Evolutionary conservation across 2,888 invertebrate species (phyloP), one percentile per base, ranked within the genome.

Genomic region (Morpho deidamia): DNA sequence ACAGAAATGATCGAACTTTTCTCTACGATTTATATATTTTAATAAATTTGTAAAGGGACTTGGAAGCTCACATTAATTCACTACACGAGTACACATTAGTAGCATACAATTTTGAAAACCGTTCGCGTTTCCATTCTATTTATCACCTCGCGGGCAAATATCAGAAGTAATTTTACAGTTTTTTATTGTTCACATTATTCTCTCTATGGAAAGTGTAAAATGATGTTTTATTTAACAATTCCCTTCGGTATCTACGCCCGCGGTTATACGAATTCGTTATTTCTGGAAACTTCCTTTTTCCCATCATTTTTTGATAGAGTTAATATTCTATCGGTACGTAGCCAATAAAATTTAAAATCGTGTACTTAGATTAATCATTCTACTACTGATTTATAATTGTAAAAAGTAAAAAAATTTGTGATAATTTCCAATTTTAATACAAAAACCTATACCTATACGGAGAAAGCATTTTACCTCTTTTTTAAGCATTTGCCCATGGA

Each of bases 181-280:
- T 65, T 62, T 65, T 68, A 68, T 69, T 71, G 64, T 64, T 58
- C 64, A 64, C 64, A 63, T 63, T 34, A 46, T 64, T 61, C 62
- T 66, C 70, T 69, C 65, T 66, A 65, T 51, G 73, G 72, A 72
- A 71, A 74, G 74, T 76, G 75, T 72, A 71, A 70, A 74, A 74
- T 72, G 67, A 70, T 73, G 72, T 74, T 72, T 71, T 64, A 60
- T 71, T 70, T 74, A 75, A 75, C 74, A 69, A 70, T 69, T 67
- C 74, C 70, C 61, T 60, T 53, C 74, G 74, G 75, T 71, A 71
- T 71, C 45, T 38, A 38, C 53, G 42, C 47, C 47, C 37, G 43
- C 46, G 42, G 23, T 37, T 11, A 10, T 34, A 33, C 12, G 38
- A 47, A 53, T 39, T 47, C 37, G 14, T 45, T 8, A 11, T 14